Conservation (phyloP, 2,888 invertebrate genomes). For the Dyspetes luteomarginatus region DNA sequence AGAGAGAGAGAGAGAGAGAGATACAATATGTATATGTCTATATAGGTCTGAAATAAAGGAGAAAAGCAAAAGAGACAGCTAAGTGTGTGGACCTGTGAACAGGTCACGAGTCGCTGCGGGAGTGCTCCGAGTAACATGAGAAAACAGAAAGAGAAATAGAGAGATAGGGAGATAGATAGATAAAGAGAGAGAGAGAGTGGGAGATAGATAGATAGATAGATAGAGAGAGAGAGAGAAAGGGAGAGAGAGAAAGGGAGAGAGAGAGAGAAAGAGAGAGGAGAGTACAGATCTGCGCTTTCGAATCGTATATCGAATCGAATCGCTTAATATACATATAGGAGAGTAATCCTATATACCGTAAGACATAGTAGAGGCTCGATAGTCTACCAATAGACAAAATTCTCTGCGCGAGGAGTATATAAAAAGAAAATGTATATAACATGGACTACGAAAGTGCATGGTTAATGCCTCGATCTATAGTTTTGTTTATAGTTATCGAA, state of each 20-base stretch:
- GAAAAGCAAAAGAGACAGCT: slow-evolving; percentile 40
- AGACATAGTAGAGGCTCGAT: not conserved
- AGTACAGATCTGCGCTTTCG: slow-evolving; percentile 43
- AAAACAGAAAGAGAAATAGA: slow-evolving; percentile 27
- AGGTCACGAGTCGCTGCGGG: slow-evolving; percentile 55
- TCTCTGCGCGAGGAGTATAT: not conserved
- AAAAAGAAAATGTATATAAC: slow-evolving; percentile 17
- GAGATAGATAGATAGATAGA: too few species aligned
- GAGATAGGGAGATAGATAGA: too few species aligned
- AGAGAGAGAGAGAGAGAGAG: not conserved
- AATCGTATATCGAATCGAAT: slow-evolving; percentile 50
- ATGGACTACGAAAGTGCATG: slow-evolving; percentile 52
- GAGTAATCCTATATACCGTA: slow-evolving; percentile 35
- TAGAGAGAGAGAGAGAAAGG: too few species aligned
- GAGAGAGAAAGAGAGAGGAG: slow-evolving; percentile 1
- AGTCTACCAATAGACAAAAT: not conserved
- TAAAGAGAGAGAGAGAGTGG: too few species aligned
- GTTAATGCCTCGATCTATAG: slow-evolving; percentile 30
- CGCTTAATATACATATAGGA: slow-evolving; percentile 41
- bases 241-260: too few species aligned
- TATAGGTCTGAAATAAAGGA: slow-evolving; percentile 11
- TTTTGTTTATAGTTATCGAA: slow-evolving; percentile 7
- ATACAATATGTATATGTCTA: not conserved
- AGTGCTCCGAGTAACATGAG: slow-evolving; percentile 45
- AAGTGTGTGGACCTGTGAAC: slow-evolving; percentile 56